Evolutionary conservation across 2,888 invertebrate species (phyloP), one percentile per base, ranked within the genome.

Genomic region (Hecatera dysodea): DNA sequence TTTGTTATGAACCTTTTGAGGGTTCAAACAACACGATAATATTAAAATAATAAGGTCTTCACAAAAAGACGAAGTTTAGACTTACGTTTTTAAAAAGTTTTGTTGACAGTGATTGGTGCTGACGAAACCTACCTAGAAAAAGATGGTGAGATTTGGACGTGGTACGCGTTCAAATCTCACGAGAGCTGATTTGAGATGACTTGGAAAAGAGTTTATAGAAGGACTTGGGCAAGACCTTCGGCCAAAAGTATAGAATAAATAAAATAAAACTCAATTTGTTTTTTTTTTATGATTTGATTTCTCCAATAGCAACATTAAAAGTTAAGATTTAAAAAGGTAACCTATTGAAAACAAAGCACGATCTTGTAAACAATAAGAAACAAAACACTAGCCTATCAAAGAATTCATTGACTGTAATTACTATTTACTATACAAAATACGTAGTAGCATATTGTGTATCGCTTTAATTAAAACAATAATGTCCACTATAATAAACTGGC

Each of bases 381-480:
- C 66, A 46, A 56, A 63, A 72, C 59, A 67, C 66, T 62, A 46
- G 56, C 48, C 64, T 67, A 64, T 66, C 62, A 66, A 59, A 60
- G 67, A 68, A 72, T 60, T 84, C 50, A 85, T 84, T 82, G 82
- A 59, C 64, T 52, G 61, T 74, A 79, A 82, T 83, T 60, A 83
- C 27, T 78, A 70, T 76, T 79, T 76, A 77, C 66, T 71, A 74
- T 62, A 78, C 75, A 71, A 73, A 63, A 66, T 73, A 69, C 70
- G 71, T 60, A 64, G 53, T 56, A 56, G 11, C 27, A 63, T 75
- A 71, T 80, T 72, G 48, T 72, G 75, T 84, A 75, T 67, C 80
- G 50, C 22, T 70, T 80, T 86, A 86, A 86, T 86, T 86, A 86
- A 80, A 83, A 83, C 85, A 85, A 81, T 78, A 75, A 76, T 70